Conservation (phyloP, 2,797 vertebrate genomes). For the Rhinophrynus dorsalis region DNA sequence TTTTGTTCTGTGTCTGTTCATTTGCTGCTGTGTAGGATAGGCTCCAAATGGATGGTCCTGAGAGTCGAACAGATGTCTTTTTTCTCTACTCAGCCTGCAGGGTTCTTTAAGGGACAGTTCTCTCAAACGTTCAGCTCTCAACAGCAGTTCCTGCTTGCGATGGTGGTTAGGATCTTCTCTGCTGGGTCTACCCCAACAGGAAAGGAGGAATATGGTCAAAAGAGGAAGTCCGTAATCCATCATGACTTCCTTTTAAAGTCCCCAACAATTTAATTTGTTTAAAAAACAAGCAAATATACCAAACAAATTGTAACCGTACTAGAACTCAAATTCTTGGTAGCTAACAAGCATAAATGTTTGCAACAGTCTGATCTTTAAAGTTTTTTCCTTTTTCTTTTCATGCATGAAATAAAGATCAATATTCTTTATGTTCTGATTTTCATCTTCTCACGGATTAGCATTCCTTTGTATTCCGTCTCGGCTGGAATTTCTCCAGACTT, state of each 20-base stretch:
- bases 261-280: not conserved
- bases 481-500: not conserved
- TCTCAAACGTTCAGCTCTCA: constrained; percentile 55
- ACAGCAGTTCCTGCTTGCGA: constrained; percentile 36
- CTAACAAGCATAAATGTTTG: too few relatives aligned
- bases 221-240: constrained; percentile 27
- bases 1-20: constrained; percentile 29
- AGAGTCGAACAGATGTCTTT: constrained; percentile 57
- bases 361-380: too few relatives aligned
- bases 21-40: constrained; percentile 58
- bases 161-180: constrained; percentile 13
- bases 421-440: constrained; percentile 9
- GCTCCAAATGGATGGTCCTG: constrained; percentile 75
- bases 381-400: not conserved
- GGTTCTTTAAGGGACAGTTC: constrained; percentile 58
- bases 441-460: not conserved
- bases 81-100: constrained; percentile 72
- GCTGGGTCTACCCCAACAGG: constrained; percentile 29
- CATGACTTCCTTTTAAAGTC: not conserved
- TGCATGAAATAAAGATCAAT: not conserved
- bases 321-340: too few relatives aligned
- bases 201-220: constrained; percentile 25
- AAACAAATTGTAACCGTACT: too few relatives aligned
- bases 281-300: too few relatives aligned
- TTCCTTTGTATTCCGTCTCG: not conserved